These are phyloP conservation scores for Pomatostomus ruficeps DNA, from an alignment of 2,113 vertebrate species.

Conservation along the genomic window DNA sequence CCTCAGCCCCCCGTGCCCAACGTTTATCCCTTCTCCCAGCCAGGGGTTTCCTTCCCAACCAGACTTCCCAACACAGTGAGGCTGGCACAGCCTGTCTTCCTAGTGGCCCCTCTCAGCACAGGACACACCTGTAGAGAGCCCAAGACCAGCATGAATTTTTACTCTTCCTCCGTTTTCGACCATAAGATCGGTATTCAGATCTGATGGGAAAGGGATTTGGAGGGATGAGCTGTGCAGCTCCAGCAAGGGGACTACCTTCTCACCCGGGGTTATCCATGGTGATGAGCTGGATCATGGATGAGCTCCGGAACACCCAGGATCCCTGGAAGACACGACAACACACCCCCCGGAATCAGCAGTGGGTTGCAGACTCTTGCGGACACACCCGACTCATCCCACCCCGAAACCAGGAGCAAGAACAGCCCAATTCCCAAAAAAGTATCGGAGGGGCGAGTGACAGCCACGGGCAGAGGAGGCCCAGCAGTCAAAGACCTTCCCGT, in stretches of 20 bases:
- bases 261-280: neutral
- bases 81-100: neutral
- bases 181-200: slow-evolving; percentile 64
- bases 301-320: neutral
- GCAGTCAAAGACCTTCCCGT: slow-evolving; percentile 63
- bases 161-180: slow-evolving; percentile 65
- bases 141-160: neutral
- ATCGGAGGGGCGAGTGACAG: slow-evolving; percentile 62
- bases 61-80: neutral
- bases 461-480: neutral
- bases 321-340: neutral
- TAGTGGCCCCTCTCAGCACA: neutral
- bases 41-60: too few species aligned
- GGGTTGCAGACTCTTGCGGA: rapidly evolving
- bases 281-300: too few species aligned
- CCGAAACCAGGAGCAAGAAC: neutral
- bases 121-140: neutral
- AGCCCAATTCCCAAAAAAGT: neutral
- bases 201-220: slow-evolving; percentile 69
- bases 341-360: rapidly evolving
- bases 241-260: rapidly evolving
- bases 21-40: rapidly evolving
- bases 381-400: rapidly evolving
- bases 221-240: neutral
- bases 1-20: rapidly evolving